Percentiles rank a stretch among this genome's conserved stretches.
Conservation (phyloP, 2,888 invertebrate genomes). For the Priocnemis perturbator region DNA sequence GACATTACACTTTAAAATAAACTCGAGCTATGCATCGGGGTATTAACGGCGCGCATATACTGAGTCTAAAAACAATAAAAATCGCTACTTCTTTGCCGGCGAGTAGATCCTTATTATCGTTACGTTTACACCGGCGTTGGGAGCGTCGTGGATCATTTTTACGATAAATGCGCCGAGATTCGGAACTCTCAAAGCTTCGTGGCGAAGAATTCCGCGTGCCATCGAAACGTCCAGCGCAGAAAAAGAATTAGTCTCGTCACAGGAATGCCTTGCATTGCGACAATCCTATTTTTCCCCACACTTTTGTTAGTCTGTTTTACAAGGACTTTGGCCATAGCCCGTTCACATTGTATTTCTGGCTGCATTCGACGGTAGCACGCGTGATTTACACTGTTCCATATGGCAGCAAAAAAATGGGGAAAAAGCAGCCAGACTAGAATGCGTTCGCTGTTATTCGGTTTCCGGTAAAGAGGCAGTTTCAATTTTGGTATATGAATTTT, state of each 20-base stretch:
- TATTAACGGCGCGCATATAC: slow-evolving; percentile 1
- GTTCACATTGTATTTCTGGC: too few species aligned
- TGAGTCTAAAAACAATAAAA: slow-evolving; percentile 42
- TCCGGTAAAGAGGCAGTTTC: slow-evolving; percentile 22
- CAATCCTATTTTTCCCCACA: not conserved
- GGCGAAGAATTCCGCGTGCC: too few species aligned
- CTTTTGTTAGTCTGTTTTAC: not conserved
- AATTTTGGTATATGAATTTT: slow-evolving; percentile 48
- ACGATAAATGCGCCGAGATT: slow-evolving; percentile 34
- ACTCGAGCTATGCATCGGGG: slow-evolving; percentile 3
- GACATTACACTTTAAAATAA: slow-evolving; percentile 37
- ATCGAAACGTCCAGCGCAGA: too few species aligned
- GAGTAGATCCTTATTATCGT: slow-evolving; percentile 43
- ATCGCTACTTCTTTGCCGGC: slow-evolving; percentile 26
- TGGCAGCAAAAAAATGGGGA: not conserved
- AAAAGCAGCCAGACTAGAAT: not conserved
- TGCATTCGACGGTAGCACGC: not conserved
- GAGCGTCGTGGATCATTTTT: slow-evolving; percentile 32
- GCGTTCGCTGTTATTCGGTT: not conserved
- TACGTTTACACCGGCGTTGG: slow-evolving; percentile 21
- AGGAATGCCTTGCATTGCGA: too few species aligned
- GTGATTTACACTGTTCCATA: not conserved
- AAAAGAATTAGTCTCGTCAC: slow-evolving; percentile 18
- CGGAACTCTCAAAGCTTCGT: slow-evolving; percentile 11
- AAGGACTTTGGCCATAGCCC: not conserved